Evolutionary conservation across 1,140 invertebrate genomes (phyloP).

Genomic region (Conopomorpha cramerella): DNA sequence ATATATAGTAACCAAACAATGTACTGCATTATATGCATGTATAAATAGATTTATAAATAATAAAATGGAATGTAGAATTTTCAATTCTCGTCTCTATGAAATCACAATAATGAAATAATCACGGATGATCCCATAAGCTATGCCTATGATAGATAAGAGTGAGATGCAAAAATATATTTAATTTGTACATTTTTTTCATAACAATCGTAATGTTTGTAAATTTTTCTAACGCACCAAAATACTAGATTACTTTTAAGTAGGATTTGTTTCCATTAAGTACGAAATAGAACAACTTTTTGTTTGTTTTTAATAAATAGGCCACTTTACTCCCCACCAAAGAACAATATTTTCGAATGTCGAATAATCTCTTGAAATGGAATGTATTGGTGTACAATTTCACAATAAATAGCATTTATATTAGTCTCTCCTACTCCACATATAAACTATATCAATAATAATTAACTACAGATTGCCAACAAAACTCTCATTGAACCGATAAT

Average conservation of each 20-base stretch:
- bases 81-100: constrained; percentile 45
- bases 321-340: constrained; percentile 45
- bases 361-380: constrained; percentile 35
- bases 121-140: constrained; percentile 39
- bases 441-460: no score
- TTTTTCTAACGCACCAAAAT: constrained; percentile 59
- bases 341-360: no score
- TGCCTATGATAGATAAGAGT: constrained; percentile 46
- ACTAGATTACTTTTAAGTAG: constrained; percentile 29
- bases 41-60: constrained; percentile 29
- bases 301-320: constrained; percentile 32
- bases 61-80: constrained; percentile 56
- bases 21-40: constrained; percentile 54
- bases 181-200: constrained; percentile 51
- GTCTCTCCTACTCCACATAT: no score
- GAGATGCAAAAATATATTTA: constrained; percentile 59
- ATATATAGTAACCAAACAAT: constrained; percentile 58
- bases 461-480: no score
- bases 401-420: no score
- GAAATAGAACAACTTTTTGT: constrained; percentile 19
- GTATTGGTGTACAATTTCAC: no score
- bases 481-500: no score
- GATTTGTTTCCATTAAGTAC: constrained; percentile 38
- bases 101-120: constrained; percentile 52
- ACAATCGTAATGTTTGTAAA: constrained; percentile 51